Percentiles rank a stretch among this genome's conserved stretches.
Evolutionary conservation across 2,888 invertebrate species (phyloP).

Genomic region (Drosophila dives): DNA sequence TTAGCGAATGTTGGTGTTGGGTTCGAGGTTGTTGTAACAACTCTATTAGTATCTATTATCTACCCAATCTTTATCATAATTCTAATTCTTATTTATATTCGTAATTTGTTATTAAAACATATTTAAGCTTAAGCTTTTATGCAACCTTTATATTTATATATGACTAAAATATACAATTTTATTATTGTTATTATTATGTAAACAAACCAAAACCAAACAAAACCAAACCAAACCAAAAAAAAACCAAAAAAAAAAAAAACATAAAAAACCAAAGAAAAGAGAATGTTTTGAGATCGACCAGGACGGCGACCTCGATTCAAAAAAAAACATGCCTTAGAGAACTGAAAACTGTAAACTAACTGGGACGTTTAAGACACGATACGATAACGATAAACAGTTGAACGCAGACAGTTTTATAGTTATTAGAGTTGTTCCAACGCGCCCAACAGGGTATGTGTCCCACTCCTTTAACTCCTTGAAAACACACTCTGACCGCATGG

Average conservation of each 20-base stretch:
- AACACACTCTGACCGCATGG: constrained; percentile 65
- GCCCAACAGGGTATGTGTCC: constrained; percentile 62
- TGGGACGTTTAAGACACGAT: constrained; percentile 23
- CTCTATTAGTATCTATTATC: constrained; percentile 26
- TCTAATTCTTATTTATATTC: constrained; percentile 23
- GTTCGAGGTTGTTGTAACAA: constrained; percentile 33
- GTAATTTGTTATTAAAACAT: constrained; percentile 48
- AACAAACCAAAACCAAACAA: constrained; percentile 36
- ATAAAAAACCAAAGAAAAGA: constrained; percentile 42
- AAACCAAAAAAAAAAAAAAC: constrained; percentile 54
- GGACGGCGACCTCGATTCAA: constrained; percentile 29
- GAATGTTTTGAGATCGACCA: constrained; percentile 46
- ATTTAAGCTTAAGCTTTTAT: constrained; percentile 58
- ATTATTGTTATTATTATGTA: constrained; percentile 82
- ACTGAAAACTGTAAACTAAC: constrained; percentile 30
- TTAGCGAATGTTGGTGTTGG: constrained; percentile 35
- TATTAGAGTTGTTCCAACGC: constrained; percentile 67
- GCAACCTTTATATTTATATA: constrained; percentile 71
- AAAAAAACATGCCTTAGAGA: constrained; percentile 5
- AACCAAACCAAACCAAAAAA: constrained; percentile 13
- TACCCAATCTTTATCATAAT: constrained; percentile 7
- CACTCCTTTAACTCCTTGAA: constrained; percentile 67
- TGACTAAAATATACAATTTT: constrained; percentile 84
- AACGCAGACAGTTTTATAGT: constrained; percentile 59
- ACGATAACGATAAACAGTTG: constrained; percentile 26